A percentile compares a stretch with the other conserved stretches of the same genome.
Conservation (phyloP, 2,797 vertebrate species). For the Sebastes alutus region DNA sequence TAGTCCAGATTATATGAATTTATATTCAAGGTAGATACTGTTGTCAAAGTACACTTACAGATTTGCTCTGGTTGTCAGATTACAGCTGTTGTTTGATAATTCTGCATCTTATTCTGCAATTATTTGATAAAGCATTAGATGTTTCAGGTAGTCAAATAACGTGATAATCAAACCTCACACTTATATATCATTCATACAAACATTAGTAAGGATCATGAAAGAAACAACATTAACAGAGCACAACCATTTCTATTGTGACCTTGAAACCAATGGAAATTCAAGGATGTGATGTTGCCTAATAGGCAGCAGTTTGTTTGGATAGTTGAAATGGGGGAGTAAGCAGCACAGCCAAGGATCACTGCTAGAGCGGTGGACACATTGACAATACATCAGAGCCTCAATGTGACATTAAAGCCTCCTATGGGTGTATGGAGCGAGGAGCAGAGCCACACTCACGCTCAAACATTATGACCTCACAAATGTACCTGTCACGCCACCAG, state of each 20-base stretch:
- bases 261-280: neutral
- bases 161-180: neutral
- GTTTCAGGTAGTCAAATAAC: neutral
- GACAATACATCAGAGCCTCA: constrained; percentile 17
- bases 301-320: constrained; percentile 1
- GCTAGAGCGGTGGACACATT: neutral
- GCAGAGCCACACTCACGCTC: neutral
- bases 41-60: neutral
- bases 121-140: neutral
- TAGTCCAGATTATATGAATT: neutral
- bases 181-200: neutral
- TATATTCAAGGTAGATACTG: neutral
- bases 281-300: constrained; percentile 10
- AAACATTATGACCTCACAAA: neutral
- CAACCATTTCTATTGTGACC: neutral
- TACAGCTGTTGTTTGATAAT: neutral
- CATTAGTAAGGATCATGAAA: neutral
- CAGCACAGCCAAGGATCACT: constrained; percentile 14
- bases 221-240: neutral
- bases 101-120: neutral
- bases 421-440: neutral
- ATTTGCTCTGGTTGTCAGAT: neutral
- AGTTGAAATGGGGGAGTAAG: neutral
- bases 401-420: constrained; percentile 11
- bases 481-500: neutral